Evolutionary conservation across 1,140 invertebrate genomes (phyloP).

Genomic region (Lanistes nyassanus): DNA sequence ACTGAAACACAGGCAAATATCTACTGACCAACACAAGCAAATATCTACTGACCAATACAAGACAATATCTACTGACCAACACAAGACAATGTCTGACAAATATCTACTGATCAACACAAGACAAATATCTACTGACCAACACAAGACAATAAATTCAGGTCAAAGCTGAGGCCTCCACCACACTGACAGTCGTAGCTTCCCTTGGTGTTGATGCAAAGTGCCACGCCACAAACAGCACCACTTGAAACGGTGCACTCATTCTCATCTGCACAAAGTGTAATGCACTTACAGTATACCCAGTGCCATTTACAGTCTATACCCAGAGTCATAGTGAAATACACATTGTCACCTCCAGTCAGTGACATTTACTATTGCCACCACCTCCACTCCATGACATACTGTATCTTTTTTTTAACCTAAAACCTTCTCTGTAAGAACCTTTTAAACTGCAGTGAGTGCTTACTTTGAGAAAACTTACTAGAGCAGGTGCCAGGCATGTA

Average conservation of each 20-base stretch:
- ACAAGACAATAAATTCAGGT: constrained; percentile 68
- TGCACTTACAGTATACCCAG: not conserved
- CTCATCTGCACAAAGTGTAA: constrained; percentile 66
- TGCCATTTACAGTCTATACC: too few species aligned
- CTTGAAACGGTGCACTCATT: constrained; percentile 77
- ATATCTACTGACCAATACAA: not conserved
- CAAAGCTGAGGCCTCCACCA: constrained; percentile 65
- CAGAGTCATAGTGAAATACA: too few species aligned
- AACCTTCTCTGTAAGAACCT: too few species aligned
- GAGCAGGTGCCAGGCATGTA: too few species aligned
- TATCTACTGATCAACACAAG: not conserved
- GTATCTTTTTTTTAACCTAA: too few species aligned
- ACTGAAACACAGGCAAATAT: not conserved
- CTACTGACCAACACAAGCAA: not conserved
- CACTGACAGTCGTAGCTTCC: constrained; percentile 84
- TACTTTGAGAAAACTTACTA: too few species aligned
- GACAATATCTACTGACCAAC: not conserved
- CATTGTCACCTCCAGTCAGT: too few species aligned
- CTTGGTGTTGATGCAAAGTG: constrained; percentile 81
- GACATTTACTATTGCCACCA: too few species aligned
- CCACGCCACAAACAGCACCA: constrained; percentile 76
- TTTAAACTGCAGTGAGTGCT: too few species aligned
- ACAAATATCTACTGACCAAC: constrained; percentile 33
- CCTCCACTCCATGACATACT: too few species aligned
- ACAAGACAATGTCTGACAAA: not conserved